Percentiles rank a stretch among this genome's conserved stretches.
These are phyloP conservation scores for Hepsetus odoe DNA, from an alignment of 2,113 vertebrate species.

Conservation along the genomic window DNA sequence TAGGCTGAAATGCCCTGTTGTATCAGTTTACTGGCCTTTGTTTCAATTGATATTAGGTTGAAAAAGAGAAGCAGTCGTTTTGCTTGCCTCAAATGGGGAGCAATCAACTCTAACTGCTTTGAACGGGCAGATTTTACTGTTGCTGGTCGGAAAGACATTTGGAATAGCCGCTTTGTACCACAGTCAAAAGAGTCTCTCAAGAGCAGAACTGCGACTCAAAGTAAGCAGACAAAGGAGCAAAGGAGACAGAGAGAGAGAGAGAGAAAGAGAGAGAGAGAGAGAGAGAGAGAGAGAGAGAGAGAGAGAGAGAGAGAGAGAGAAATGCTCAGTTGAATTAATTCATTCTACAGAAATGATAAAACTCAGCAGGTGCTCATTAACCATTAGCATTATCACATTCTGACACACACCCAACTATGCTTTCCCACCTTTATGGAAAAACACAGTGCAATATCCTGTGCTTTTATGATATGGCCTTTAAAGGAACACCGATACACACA, in stretches of 20 bases:
- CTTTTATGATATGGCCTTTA: slow-evolving; percentile 11
- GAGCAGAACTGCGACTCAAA: neutral
- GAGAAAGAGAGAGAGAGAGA: neutral
- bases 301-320: slow-evolving; percentile 4
- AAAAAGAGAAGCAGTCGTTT: no score
- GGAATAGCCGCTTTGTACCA: neutral
- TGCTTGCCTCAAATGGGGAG: neutral
- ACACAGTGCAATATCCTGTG: neutral
- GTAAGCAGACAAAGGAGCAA: no score
- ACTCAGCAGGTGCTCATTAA: neutral
- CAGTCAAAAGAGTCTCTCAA: slow-evolving; percentile 1
- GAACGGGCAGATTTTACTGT: neutral
- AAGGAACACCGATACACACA: slow-evolving; percentile 6
- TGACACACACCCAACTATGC: neutral
- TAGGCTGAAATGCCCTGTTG: no score
- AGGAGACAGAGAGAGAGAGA: slow-evolving; percentile 13
- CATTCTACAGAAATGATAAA: neutral
- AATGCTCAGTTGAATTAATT: slow-evolving; percentile 9
- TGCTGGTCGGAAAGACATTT: neutral
- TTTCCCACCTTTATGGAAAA: neutral
- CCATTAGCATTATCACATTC: slow-evolving; percentile 1
- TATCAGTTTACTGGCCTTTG: no score
- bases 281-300: slow-evolving; percentile 7
- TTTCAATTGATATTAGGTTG: no score
- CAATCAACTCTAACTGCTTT: neutral